phyloP scores from a whole-genome alignment of 2,888 invertebrate species.

The Rhyacophila evoluta region DNA sequence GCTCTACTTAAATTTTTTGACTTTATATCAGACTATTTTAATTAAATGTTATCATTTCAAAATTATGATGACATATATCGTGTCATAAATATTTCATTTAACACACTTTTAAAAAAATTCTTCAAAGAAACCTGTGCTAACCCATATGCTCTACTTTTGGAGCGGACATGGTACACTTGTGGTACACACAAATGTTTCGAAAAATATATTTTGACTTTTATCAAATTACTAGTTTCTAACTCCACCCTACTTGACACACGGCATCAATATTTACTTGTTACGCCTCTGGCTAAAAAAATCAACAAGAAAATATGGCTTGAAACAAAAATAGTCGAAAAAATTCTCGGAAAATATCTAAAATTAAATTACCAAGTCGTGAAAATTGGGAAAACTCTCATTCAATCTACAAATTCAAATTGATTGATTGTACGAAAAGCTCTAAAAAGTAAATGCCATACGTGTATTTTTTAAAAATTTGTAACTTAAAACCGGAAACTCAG shows the following conservation, averaged over 20 bases:
- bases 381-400: background rate
- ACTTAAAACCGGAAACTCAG: background rate
- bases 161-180: too few relatives aligned
- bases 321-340: background rate
- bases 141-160: too few relatives aligned
- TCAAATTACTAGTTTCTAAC: too few relatives aligned
- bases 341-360: background rate
- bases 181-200: too few relatives aligned
- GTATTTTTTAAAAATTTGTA: slow-evolving; percentile 2
- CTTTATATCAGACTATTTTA: too few relatives aligned
- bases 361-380: background rate
- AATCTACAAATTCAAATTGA: background rate
- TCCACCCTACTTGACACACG: background rate
- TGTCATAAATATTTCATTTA: too few relatives aligned
- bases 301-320: background rate
- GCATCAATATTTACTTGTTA: slow-evolving; percentile 4
- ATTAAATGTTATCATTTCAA: too few relatives aligned
- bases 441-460: background rate
- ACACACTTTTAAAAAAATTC: too few relatives aligned
- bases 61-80: too few relatives aligned
- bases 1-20: too few relatives aligned
- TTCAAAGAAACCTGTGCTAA: too few relatives aligned
- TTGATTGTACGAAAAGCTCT: background rate
- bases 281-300: slow-evolving; percentile 8
- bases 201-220: too few relatives aligned